These are phyloP conservation scores for Idaea dimidiata DNA, from an alignment of 2,888 invertebrate species.

Conservation along the genomic window DNA sequence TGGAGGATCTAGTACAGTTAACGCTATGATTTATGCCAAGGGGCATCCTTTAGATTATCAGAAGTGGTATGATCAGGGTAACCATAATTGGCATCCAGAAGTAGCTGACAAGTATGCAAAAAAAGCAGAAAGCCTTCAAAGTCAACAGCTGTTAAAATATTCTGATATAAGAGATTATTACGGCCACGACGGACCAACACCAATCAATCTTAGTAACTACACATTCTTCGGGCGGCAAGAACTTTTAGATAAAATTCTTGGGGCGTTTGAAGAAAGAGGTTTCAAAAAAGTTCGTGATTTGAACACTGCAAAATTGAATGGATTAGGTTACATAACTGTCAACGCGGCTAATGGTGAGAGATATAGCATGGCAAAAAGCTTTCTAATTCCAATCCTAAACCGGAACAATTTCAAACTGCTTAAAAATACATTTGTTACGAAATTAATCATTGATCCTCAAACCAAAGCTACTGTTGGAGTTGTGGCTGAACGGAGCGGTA, in stretches of 20 bases:
- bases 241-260: slow-evolving; percentile 39
- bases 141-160: slow-evolving; percentile 36
- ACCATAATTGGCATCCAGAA: slow-evolving; percentile 76
- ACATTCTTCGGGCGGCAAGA: slow-evolving; percentile 61
- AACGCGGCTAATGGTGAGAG: slow-evolving; percentile 70
- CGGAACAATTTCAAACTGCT: slow-evolving; percentile 26
- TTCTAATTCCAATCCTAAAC: slow-evolving; percentile 43
- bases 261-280: slow-evolving; percentile 69
- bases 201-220: slow-evolving; percentile 58
- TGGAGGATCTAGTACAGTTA: slow-evolving; percentile 84
- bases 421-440: slow-evolving; percentile 20
- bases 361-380: slow-evolving; percentile 82
- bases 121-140: slow-evolving; percentile 71
- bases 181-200: slow-evolving; percentile 51
- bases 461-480: slow-evolving; percentile 22
- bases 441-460: slow-evolving; percentile 22
- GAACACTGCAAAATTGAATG: slow-evolving; percentile 64
- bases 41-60: not conserved
- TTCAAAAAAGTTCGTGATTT: slow-evolving; percentile 55
- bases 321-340: slow-evolving; percentile 67
- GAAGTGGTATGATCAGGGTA: slow-evolving; percentile 75
- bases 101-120: slow-evolving; percentile 70
- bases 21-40: not conserved
- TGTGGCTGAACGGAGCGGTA: slow-evolving; percentile 16
- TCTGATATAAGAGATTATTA: slow-evolving; percentile 42